Evolutionary conservation across 2,113 vertebrate genomes (phyloP), one percentile per base, ranked within the genome.

Genomic region (Stigmatopora argus): DNA sequence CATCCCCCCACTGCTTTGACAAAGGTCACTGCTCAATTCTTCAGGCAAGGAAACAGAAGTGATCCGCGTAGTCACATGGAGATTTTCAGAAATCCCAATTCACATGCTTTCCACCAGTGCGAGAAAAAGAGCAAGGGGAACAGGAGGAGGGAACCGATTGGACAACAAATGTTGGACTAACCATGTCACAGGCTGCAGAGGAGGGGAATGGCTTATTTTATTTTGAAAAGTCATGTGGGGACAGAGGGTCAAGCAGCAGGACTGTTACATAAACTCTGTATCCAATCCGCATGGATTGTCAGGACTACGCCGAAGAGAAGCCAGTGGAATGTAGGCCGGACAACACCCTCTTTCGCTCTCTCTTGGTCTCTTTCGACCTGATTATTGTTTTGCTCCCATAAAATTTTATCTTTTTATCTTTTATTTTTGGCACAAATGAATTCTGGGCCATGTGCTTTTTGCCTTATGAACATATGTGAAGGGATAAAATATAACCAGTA

Each of bases 301-400:
- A 67, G 83, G 81, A 78, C 85, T 78, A 85, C 83, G 83, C 82
- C 82, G 81, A 79, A 83, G 73, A 74, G 81, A 80, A 71, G 63
- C 79, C n/a, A 69, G 65, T 76, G 79, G 83, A 87, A 89, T 86
- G 80, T 78, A 82, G 83, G 85, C 79, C 78, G 83, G 80, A 83
- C 63, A 80, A 35, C 77, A 69, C 48, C 65, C 66, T 47, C 57
- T 21, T 41, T 65, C 49, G 57, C 66, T 61, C 49, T 75, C 38
- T 70, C 26, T 51, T 44, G 47, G 41, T 64, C 31, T 23, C 47
- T 52, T 47, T 44, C 70, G 65, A 51, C 65, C 55, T 17, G 9
- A 56, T 56, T 21, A 17, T 13, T 56, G 21, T 31, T 31, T 4
- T 56, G 53, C 23, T 56, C 23, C 15, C 9, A 3, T 56, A 56